Evolutionary conservation across 2,888 invertebrate genomes (phyloP), one percentile per base, ranked within the genome.

Genomic region (Drosophila eohydei): DNA sequence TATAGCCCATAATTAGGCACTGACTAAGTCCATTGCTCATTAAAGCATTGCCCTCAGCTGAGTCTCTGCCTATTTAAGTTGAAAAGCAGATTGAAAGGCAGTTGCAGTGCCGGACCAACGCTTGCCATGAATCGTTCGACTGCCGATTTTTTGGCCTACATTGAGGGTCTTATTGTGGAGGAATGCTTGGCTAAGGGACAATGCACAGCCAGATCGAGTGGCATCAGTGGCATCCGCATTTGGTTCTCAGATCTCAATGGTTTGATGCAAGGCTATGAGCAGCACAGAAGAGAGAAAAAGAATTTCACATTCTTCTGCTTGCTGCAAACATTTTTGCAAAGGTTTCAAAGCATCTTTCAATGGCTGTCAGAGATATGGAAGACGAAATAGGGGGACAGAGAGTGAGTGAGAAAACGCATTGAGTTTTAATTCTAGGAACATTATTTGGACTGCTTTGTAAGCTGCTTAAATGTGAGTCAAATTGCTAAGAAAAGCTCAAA

Each of bases 61-160:
- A 32, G 12, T 41, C n/a, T 51, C 36, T 62, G 40, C 38, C 59
- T 58, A 63, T 71, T 67, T 73, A 73, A 80, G 60, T 36, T 41
- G 38, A 11, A 32, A 7, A 32, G 2, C 32, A 21, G 43, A 8
- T 28, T 16, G 2, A 0, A 14, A 63, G 40, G 41, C 57, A 54
- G 32, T 32, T 55, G 52, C 83, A 88, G 58, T 82, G 41, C 7
- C 6, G 38, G 26, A 7, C n/a, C 28, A 40, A 12, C 30, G 32
- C 28, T 65, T 54, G 62, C 44, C 69, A 83, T 88, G 83, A 88
- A 88, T 71, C 63, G 81, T 30, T 83, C 83, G 14, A 40, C 83
- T 7, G 51, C 16, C 16, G 62, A 62, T 40, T 83, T 83, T 60
- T 21, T 88, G 55, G 69, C 71, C 30, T 88, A 80, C 44, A 65